Evolutionary conservation across 2,113 vertebrate genomes (phyloP), one percentile per base, ranked within the genome.

Genomic region (Octodon degus): DNA sequence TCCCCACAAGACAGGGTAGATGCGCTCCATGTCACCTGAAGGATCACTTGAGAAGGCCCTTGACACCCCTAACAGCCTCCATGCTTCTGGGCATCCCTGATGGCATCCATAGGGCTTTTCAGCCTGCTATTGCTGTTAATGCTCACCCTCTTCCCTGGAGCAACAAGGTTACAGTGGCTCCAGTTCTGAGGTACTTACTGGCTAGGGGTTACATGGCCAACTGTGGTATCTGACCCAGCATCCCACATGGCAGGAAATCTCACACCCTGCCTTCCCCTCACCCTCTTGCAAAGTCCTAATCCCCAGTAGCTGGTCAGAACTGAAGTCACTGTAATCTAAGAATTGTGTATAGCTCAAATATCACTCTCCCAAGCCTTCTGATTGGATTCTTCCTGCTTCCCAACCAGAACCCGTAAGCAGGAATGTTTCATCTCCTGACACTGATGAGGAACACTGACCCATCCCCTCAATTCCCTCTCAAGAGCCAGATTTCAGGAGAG

Each of bases 401-500:
- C 34, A 86, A 62, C 47, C 62, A 89, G 87, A 92, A 63, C 62
- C 34, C 62, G 11, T 9, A 62, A 81, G 80, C 90, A 95, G 80
- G 84, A 93, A 67, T 17, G 68, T 80, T 40, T 62, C 32, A n/a
- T 7, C 47, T 93, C 50, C 24, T 37, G 34, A 67, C 47, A n/a
- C 72, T 27, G 50, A 30, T n/a, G 83, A 91, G 58, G 82, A 91
- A 50, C 65, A 55, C 25, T 32, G 80, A 87, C 76, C 37, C 24
- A 30, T 17, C 27, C 22, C 16, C 32, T 80, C 0, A 0, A 55
- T 80, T 82, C 22, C 60, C 91, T 60, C 34, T 17, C 22, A 76
- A 82, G 65, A 80, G 24, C 68, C 47, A 91, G 91, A 91, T 89
- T 95, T 85, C 7, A 62, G 55, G 67, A 81, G 5, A 94, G 70